phyloP scores from a whole-genome alignment of 2,113 vertebrate genomes.

The Leiothrix lutea region DNA sequence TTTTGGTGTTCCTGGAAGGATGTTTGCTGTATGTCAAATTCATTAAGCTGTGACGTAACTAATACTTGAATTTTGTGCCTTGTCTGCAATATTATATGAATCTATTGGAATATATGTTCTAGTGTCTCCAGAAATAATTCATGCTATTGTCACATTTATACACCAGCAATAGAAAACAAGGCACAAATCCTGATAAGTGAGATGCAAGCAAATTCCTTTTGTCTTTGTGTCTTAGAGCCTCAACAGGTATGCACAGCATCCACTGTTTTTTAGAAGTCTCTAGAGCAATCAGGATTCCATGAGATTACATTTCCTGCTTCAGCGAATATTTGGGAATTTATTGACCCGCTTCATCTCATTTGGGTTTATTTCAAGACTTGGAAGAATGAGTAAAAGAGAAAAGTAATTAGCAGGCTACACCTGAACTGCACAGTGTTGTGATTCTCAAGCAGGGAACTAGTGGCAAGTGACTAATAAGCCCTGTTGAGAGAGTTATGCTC shows the following conservation, averaged over 20 bases:
- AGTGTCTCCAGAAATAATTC: background rate
- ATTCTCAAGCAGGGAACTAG: background rate
- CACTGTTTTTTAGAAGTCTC: background rate
- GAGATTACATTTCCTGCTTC: constrained; percentile 36
- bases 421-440: background rate
- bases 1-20: background rate
- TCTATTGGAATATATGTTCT: background rate
- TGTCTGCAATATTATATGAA: background rate
- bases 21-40: background rate
- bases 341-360: background rate
- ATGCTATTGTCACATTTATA: background rate
- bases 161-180: background rate
- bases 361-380: background rate
- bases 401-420: background rate
- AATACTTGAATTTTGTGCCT: background rate
- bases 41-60: background rate
- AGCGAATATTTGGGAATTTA: constrained; percentile 16
- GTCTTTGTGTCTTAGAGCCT: background rate
- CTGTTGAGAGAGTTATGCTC: background rate
- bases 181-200: background rate
- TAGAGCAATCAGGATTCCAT: constrained; percentile 4
- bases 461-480: background rate
- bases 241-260: background rate
- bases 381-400: background rate
- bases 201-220: background rate